Conservation (phyloP, 2,797 vertebrate genomes). For the Pogoniulus pusillus region DNA sequence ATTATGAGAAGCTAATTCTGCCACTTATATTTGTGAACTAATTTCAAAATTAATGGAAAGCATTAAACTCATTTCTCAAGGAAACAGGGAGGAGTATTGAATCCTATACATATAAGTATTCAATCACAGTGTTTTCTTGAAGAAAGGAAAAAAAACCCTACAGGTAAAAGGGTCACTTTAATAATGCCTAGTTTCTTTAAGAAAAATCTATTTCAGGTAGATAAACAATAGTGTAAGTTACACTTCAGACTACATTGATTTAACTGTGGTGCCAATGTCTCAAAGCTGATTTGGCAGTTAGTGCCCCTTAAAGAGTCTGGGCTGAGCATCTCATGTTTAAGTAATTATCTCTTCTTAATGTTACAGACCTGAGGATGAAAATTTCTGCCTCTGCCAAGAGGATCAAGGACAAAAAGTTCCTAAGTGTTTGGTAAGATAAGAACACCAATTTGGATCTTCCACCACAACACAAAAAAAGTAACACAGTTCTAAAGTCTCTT, state of each 20-base stretch:
- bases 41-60: background rate
- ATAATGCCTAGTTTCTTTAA: background rate
- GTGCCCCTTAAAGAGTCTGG: background rate
- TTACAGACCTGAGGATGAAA: background rate
- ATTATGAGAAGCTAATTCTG: background rate
- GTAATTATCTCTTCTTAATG: background rate
- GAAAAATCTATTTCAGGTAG: background rate
- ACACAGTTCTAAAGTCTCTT: background rate
- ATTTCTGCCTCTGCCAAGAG: background rate
- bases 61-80: background rate
- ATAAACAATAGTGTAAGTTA: background rate
- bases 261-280: background rate
- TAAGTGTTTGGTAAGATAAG: background rate
- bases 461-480: background rate
- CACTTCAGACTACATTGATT: background rate
- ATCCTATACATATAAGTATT: background rate
- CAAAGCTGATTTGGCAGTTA: background rate
- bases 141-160: background rate
- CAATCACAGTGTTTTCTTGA: background rate
- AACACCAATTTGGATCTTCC: background rate
- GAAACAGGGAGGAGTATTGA: background rate
- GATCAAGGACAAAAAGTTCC: background rate
- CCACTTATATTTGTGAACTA: background rate
- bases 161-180: background rate
- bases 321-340: background rate